Evolutionary conservation across 2,888 invertebrate species (phyloP), one percentile per base, ranked within the genome.

Genomic region (Eilema sororculum): DNA sequence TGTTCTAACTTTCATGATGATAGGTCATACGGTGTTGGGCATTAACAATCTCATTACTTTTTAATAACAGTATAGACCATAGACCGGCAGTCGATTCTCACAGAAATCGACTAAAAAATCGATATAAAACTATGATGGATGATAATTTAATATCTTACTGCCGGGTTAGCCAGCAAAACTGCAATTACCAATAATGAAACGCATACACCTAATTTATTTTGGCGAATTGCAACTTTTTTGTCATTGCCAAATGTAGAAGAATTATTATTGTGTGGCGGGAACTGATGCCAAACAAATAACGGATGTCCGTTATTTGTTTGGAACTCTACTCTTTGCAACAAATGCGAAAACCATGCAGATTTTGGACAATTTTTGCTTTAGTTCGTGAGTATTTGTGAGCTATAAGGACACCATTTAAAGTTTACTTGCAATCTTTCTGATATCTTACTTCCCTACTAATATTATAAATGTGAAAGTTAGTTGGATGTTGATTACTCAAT

Each of bases 161-260:
- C 25, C 24, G 25, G 16, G 25, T 24, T 25, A 25, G 28, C 25
- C 16, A 4, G 58, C 25, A 58, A 24, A 58, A 20, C 28, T 58
- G 28, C 25, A 58, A 58, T 58, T 58, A 58, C 24, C 58, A 16
- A 25, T 58, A 25, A 24, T 16, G 13, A 58, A 52, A 52, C 52
- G n/a, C n/a, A 52, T n/a, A 52, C 9, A 58, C 25, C 58, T 20
- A 28, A 58, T 58, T 58, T 58, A 58, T 58, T 58, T 58, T 58
- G 58, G 13, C 58, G 58, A 16, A 16, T 58, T 58, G 58, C 58
- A 28, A 28, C 4, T 58, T 58, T 58, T 58, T 58, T 57, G 57
- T 24, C 57, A 57, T 24, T 13, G 24, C 3, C 24, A 22, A 57
- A 9, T 9, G 12, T 24, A 24, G 56, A 22, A 9, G 2, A n/a